Evolutionary conservation across 2,113 vertebrate species (phyloP), one percentile per base, ranked within the genome.

Genomic region (Nettapus auritus): DNA sequence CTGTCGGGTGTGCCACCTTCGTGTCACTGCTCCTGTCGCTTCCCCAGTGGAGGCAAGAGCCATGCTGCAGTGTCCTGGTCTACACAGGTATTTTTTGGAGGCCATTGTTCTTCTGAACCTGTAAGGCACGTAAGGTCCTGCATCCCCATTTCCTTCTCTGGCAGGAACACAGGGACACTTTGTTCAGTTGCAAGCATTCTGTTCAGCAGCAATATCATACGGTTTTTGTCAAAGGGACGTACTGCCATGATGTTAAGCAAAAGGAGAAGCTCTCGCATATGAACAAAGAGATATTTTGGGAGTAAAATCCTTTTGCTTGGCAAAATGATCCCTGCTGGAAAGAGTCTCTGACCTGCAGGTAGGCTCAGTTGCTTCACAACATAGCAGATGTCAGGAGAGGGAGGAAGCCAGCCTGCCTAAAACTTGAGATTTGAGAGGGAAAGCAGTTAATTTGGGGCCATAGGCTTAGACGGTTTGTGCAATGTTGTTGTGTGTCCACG

Each of bases 21-120:
- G 21, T 68, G 66, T 36, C 63, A 28, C 66, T 67, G 56, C 64
- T 84, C 60, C 74, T 63, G 22, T 52, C 88, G 56, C 34, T 48
- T 48, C 48, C 6, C 6, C 0, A 36, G 20, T 42, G 25, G 11
- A 40, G 11, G 11, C 6, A 38, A n/a, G 21, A 23, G 31, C 0
- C 0, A 44, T 38, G 36, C 68, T 50, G 38, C 0, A 0, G 3
- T 29, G 71, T 64, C 28, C 36, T 64, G 10, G 4, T 84, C n/a
- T 46, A 40, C 31, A 68, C 13, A 7, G 31, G 21, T 44, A 15
- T 33, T 31, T 44, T 44, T 44, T n/a, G 64, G 29, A 67, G 20
- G 64, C 29, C 6, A 2, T 44, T 31, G 28, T 33, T 67, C 19
- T 23, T 21, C 33, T 46, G 14, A 46, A 20, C 26, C 53, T 56